A percentile compares a stretch with the other conserved stretches of the same genome.
Conservation (phyloP, 1,140 invertebrate species). For the Ceratina japonica region DNA sequence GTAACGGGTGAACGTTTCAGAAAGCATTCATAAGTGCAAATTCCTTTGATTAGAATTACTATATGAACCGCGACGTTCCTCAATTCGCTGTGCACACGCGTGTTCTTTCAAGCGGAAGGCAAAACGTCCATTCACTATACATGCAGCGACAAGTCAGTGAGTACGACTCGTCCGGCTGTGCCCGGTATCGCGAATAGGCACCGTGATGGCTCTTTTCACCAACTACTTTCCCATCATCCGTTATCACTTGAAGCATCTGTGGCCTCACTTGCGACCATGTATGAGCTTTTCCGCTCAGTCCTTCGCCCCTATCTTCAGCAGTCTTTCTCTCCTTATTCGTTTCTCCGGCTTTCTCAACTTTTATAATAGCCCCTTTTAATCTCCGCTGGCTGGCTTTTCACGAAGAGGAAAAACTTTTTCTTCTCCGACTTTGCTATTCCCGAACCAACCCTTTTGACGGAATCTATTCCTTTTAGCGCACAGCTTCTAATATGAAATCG, state of each 20-base stretch:
- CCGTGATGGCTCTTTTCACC: constrained; percentile 71
- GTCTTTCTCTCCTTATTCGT: constrained; percentile 43
- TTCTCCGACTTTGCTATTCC: background rate
- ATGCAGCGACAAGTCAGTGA: constrained; percentile 19
- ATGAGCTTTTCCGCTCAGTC: constrained; percentile 56
- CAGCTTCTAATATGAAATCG: background rate
- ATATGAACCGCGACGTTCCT: constrained; percentile 13
- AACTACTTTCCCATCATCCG: constrained; percentile 71
- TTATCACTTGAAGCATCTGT: constrained; percentile 71
- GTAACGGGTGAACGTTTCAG: too few species aligned
- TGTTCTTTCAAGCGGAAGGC: constrained; percentile 21
- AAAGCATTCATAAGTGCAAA: too few species aligned
- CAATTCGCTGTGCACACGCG: background rate
- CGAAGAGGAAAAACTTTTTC: constrained; percentile 20
- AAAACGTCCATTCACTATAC: constrained; percentile 43
- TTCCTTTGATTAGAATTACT: constrained; percentile 3
- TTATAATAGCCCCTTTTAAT: constrained; percentile 39
- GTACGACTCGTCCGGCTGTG: constrained; percentile 35
- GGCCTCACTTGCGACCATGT: constrained; percentile 72
- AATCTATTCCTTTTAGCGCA: too few species aligned
- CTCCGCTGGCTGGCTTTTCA: constrained; percentile 25
- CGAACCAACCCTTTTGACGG: background rate
- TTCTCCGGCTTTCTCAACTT: constrained; percentile 36
- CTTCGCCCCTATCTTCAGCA: constrained; percentile 1
- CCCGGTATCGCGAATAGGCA: constrained; percentile 47